phyloP scores from a whole-genome alignment of 2,888 invertebrate genomes.

The Hydropsyche betteni region DNA sequence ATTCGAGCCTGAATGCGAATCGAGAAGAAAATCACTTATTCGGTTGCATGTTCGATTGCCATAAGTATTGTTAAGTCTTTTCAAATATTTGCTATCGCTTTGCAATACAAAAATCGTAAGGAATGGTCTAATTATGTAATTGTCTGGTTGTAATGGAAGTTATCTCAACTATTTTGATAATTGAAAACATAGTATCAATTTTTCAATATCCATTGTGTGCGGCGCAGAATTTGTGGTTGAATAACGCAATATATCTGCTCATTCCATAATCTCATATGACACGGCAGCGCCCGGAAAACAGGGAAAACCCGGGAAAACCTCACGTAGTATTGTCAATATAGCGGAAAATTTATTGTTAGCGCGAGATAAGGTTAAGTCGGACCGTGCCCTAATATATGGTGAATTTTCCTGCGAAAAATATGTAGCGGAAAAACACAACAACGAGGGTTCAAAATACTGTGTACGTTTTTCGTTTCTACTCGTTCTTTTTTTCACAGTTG shows the following conservation, averaged over 20 bases:
- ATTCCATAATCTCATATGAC: constrained; percentile 29
- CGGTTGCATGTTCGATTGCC: too few species aligned
- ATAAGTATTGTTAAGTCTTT: too few species aligned
- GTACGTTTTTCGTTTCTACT: neutral
- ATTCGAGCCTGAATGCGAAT: constrained; percentile 28
- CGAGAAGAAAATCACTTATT: neutral
- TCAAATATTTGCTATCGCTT: too few species aligned
- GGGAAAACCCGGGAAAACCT: constrained; percentile 34
- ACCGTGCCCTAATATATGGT: constrained; percentile 17
- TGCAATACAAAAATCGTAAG: too few species aligned
- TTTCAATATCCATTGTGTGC: too few species aligned
- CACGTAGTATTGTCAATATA: constrained; percentile 41
- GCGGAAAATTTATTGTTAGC: constrained; percentile 38
- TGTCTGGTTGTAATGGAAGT: too few species aligned
- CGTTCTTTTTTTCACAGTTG: neutral
- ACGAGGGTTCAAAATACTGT: constrained; percentile 12
- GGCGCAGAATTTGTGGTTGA: neutral
- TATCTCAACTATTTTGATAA: too few species aligned
- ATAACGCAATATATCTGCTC: neutral
- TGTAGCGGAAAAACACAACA: constrained; percentile 27
- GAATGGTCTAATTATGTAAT: too few species aligned
- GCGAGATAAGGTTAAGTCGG: constrained; percentile 35
- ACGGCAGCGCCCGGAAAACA: neutral
- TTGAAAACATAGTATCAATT: too few species aligned
- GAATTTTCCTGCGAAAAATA: constrained; percentile 20